Percentiles rank a stretch among this genome's conserved stretches.
phyloP scores from a whole-genome alignment of 2,113 vertebrate genomes.

The Emydura subglobosa region DNA sequence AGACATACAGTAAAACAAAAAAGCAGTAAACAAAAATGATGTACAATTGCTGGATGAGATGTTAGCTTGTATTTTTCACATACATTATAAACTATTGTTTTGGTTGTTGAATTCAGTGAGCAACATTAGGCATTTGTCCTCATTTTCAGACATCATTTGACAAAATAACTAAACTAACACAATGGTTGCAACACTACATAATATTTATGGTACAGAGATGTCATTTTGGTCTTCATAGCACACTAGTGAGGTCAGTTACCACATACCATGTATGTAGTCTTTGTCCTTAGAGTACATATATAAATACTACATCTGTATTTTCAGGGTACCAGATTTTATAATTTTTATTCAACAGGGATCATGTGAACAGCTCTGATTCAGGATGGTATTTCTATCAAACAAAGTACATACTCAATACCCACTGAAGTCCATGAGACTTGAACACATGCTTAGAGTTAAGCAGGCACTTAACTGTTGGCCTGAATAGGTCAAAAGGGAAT shows the following conservation, averaged over 20 bases:
- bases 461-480: neutral
- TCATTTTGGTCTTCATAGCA: neutral
- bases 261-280: neutral
- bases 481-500: neutral
- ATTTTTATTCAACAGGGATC: neutral
- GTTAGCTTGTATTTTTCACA: no score
- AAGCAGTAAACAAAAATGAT: no score
- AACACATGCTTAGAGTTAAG: neutral
- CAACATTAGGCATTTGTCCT: neutral
- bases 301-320: neutral
- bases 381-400: neutral
- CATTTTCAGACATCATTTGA: neutral
- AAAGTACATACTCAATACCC: neutral
- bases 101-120: neutral
- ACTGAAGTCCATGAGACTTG: neutral
- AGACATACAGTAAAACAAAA: no score
- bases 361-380: neutral
- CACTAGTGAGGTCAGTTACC: neutral
- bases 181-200: neutral
- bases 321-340: neutral
- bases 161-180: neutral
- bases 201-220: neutral
- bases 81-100: neutral
- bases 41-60: neutral
- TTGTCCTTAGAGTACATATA: neutral